Base-by-base conservation (phyloP, 2,888 invertebrate species). In the Tenthredo distinguenda region DNA sequence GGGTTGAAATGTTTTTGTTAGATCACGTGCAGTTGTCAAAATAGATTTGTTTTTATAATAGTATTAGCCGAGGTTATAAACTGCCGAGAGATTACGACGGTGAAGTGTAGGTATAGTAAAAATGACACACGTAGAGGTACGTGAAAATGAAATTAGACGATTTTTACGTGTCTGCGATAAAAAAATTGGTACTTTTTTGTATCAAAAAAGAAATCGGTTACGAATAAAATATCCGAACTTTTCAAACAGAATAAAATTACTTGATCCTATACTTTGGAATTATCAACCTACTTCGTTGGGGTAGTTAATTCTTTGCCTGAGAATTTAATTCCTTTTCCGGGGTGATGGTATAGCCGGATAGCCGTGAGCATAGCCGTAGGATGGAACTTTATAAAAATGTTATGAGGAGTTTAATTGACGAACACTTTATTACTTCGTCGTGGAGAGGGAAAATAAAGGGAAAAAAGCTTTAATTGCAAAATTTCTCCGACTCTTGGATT, bases 21-120 rank as follows among this genome's bases (percentile, higher is more conserved):
- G 91, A 91, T 93, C 93, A 93, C 93, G 93, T 93, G 93, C 92
- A 90, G 87, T 89, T 89, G 92, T 92, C 92, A 92, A 92, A 93
- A 92, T 91, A 92, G 91, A 92, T 92, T 90, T 91, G 86, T 88
- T 87, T 86, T 79, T 88, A 88, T 91, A 91, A 92, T 91, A 91
- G 90, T 90, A 91, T 91, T 90, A 77, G n/a, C 34, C 68, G 26
- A 37, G 83, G 43, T 55, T 68, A 71, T 83, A 83, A 71, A 71
- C 83, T 62, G 81, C 18, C 62, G 21, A 15, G 26, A 26, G 50
- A 86, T 90, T 92, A 40, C 93, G 86, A n/a, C 94, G 18, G 87
- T 74, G 92, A 90, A 74, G 94, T 93, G 21, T 26, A 26, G 26
- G 26, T 91, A 92, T 18, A 93, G 31, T 18, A 1, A 10, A 43